A percentile compares a stretch with the other conserved stretches of the same genome.
Evolutionary conservation across 2,888 invertebrate genomes (phyloP).

Genomic region (Drosophila pullipes): DNA sequence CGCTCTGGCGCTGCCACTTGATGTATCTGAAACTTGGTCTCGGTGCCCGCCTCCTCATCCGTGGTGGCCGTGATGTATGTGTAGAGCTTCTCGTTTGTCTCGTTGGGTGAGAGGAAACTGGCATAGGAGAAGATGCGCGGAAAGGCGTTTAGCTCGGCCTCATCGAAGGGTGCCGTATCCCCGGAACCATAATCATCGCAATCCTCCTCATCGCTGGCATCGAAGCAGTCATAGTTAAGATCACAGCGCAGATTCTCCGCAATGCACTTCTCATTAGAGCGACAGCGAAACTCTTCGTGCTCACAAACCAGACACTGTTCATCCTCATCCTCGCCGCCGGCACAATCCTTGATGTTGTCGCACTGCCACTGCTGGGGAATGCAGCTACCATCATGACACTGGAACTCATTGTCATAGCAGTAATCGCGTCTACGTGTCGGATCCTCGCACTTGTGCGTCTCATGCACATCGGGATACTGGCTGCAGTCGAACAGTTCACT

Average conservation of each 20-base stretch:
- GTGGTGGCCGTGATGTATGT: conserved; percentile 79
- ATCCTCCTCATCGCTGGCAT: conserved; percentile 88
- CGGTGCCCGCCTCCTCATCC: conserved; percentile 75
- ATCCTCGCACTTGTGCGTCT: conserved; percentile 87
- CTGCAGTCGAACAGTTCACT: conserved; percentile 88
- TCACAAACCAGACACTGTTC: conserved; percentile 85
- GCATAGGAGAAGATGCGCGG: conserved; percentile 83
- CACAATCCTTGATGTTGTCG: conserved; percentile 86
- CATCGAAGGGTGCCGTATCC: conserved; percentile 81
- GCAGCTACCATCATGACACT: conserved; percentile 88
- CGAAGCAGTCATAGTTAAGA: conserved; percentile 87
- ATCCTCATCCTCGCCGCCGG: conserved; percentile 85
- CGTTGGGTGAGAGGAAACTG: conserved; percentile 83
- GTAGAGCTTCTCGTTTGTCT: conserved; percentile 76
- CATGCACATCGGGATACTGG: conserved; percentile 87
- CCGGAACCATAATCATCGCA: conserved; percentile 87
- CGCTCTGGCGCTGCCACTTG: conserved; percentile 59
- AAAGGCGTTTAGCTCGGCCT: conserved; percentile 76
- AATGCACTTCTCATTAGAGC: conserved; percentile 86
- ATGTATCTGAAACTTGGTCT: conserved; percentile 71
- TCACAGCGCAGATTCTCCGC: conserved; percentile 88
- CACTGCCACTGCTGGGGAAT: conserved; percentile 88
- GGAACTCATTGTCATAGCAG: conserved; percentile 87
- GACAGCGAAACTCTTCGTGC: conserved; percentile 86
- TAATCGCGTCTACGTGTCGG: conserved; percentile 86